phyloP scores from a whole-genome alignment of 2,797 vertebrate genomes.

The Pipistrellus kuhlii region DNA sequence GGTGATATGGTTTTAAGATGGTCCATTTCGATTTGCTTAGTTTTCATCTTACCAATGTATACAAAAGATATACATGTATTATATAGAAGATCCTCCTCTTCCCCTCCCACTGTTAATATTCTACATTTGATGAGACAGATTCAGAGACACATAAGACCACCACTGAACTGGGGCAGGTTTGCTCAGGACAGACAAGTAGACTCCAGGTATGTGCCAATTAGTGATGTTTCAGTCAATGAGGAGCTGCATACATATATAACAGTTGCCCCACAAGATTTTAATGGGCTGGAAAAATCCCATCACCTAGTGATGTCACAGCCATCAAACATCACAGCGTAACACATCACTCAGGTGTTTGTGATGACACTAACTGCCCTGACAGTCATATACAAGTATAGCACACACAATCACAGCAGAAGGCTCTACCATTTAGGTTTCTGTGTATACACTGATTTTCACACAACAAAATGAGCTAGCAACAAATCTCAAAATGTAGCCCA shows the following conservation, averaged over 20 bases:
- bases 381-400: neutral
- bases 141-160: neutral
- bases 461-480: neutral
- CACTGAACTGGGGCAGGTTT: neutral
- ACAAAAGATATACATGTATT: neutral
- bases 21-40: neutral
- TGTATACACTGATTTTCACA: neutral
- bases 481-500: neutral
- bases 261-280: neutral
- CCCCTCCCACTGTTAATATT: neutral
- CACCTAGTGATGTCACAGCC: neutral
- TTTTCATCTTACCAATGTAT: slow-evolving; percentile 4
- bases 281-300: neutral
- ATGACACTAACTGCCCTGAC: neutral
- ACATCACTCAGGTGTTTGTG: neutral
- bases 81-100: neutral
- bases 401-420: neutral
- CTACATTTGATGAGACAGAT: neutral
- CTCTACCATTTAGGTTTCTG: neutral
- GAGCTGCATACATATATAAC: neutral
- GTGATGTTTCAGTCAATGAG: neutral
- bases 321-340: neutral
- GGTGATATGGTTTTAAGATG: neutral
- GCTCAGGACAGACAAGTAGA: neutral
- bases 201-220: neutral